These are phyloP conservation scores for Synodontis membranacea DNA, from an alignment of 2,113 vertebrate genomes.

Conservation along the genomic window DNA sequence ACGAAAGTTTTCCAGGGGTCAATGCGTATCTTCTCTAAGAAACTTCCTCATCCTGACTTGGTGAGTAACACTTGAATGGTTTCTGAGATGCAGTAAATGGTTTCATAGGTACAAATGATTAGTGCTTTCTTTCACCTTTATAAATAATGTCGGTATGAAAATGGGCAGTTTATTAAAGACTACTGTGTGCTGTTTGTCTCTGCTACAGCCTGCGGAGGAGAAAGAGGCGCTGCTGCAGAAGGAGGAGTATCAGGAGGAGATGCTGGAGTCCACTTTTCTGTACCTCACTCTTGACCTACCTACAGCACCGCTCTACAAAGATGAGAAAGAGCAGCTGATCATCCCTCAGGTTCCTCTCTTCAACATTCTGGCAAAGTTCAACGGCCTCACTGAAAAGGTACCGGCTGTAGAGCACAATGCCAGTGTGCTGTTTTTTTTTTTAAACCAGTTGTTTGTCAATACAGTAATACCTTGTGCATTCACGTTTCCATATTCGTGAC, in stretches of 20 bases:
- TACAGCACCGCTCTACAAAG: slow-evolving; percentile 94
- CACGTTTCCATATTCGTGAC: no score
- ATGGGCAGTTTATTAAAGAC: not conserved
- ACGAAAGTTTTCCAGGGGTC: slow-evolving; percentile 95
- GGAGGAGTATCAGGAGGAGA: slow-evolving; percentile 91
- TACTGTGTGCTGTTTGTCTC: no score
- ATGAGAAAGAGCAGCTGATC: slow-evolving; percentile 97
- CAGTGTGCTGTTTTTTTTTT: no score
- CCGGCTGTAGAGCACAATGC: not conserved
- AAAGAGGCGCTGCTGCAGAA: slow-evolving; percentile 88
- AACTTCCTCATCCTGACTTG: slow-evolving; percentile 92
- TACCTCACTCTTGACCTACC: slow-evolving; percentile 95
- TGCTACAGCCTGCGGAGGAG: slow-evolving; percentile 83
- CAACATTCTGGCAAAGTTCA: slow-evolving; percentile 96
- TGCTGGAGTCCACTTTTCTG: slow-evolving; percentile 92
- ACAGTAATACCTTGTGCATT: no score
- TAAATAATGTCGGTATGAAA: no score
- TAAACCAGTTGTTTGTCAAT: no score
- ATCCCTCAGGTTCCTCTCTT: slow-evolving; percentile 98
- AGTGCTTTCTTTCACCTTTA: not conserved
- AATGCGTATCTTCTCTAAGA: slow-evolving; percentile 98
- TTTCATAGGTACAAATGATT: not conserved
- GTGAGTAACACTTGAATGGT: slow-evolving; percentile 67
- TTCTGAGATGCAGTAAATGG: not conserved
- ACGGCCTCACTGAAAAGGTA: slow-evolving; percentile 92